Base-by-base conservation (phyloP, 37 sponge, comb jelly and placozoan species). In the Geodia barretti region DNA sequence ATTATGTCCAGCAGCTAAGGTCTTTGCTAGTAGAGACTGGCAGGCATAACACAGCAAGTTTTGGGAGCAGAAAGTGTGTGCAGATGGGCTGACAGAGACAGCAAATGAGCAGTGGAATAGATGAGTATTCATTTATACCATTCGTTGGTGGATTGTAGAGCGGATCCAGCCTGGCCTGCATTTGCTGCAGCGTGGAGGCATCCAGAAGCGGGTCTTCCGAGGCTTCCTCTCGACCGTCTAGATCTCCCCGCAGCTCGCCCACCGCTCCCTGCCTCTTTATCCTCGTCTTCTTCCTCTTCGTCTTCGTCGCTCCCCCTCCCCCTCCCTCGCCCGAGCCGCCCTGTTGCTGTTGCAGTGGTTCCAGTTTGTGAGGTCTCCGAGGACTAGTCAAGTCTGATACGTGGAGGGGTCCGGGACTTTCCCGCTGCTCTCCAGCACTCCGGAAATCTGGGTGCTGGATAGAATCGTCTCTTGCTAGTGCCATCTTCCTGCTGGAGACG, bases 101-200 rank as follows among this genome's bases (percentile, higher is more conserved):
- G n/a, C n/a, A n/a, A n/a, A n/a, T n/a, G n/a, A n/a, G n/a, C n/a
- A n/a, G n/a, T n/a, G n/a, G n/a, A n/a, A n/a, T n/a, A n/a, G n/a
- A 47, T 47, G 54, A 17, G 54, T 17, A 47, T 47, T 14, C 54
- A 47, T 47, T 17, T 47, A 47, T 47, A 14, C 14, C 7, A 47
- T 7, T 17, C 7, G 54, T 7, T 47, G 54, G 54, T 47, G 54
- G 14, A 47, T 47, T 54, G 65, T 82, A 70, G 32, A 88, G 38
- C 3, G 90, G 90, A 32, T 89, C 84, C 7, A 89, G 85, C 29
- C 85, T 43, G 9, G 85, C 39, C n/a, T 84, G 74, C 62, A 89
- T 62, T 21, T 58, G 30, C 32, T 60, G 35, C 31, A 83, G 39
- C 19, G 64, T 33, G 9, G 77, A 14, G 2, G 70, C 83, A 31